Evolutionary conservation across 2,113 vertebrate genomes (phyloP).

Genomic region (Lophura nycthemera): DNA sequence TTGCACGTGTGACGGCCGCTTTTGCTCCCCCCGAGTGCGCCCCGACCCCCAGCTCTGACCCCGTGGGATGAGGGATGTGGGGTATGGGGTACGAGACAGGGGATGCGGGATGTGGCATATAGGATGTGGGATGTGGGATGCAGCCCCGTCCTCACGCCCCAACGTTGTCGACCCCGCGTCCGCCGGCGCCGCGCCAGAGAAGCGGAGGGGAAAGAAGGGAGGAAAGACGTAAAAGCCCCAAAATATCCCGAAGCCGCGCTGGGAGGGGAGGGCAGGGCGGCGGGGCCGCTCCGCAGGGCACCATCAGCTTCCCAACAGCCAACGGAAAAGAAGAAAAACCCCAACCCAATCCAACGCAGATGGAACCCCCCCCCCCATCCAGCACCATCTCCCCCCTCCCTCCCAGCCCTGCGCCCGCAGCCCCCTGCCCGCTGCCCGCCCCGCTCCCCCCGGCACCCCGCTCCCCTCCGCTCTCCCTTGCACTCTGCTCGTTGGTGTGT

Average conservation of each 20-base stretch:
- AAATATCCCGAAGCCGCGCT: neutral
- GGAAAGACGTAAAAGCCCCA: neutral
- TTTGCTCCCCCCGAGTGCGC: neutral
- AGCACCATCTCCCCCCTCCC: too few species aligned
- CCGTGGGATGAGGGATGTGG: too few species aligned
- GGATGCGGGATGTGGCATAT: neutral
- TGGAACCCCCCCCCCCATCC: neutral
- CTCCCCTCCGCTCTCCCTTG: conserved; percentile 63
- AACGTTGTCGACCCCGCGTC: accelerated
- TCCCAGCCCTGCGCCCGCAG: neutral
- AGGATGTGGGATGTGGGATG: neutral
- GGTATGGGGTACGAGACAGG: neutral
- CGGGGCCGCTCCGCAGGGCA: neutral
- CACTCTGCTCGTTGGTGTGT: conserved; percentile 77
- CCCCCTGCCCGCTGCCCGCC: neutral
- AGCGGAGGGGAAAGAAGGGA: neutral
- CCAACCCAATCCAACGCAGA: neutral
- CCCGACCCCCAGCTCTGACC: neutral
- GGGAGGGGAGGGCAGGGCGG: neutral
- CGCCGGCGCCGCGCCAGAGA: neutral
- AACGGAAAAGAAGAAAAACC: neutral
- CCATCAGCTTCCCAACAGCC: neutral
- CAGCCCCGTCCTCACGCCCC: neutral
- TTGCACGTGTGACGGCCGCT: neutral
- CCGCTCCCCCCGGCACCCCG: neutral